These are phyloP conservation scores for Ictalurus furcatus DNA, from an alignment of 2,113 vertebrate genomes.

Conservation along the genomic window DNA sequence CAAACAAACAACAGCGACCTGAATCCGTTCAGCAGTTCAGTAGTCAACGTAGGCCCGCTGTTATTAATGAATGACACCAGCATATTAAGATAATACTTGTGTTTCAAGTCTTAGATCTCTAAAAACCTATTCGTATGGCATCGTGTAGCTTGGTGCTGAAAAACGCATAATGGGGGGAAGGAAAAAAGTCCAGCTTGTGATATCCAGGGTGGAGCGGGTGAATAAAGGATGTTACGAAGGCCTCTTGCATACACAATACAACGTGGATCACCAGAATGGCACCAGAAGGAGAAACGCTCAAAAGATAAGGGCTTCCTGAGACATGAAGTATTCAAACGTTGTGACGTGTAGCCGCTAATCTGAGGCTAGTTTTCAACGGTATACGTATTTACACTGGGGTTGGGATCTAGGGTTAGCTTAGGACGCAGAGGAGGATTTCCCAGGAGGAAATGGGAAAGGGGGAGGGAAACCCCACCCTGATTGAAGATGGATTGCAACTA, in stretches of 20 bases:
- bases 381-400: background rate
- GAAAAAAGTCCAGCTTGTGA: conserved; percentile 21
- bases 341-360: conserved; percentile 29
- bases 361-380: conserved; percentile 19
- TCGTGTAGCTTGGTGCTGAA: background rate
- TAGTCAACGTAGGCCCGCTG: background rate
- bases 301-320: conserved; percentile 81
- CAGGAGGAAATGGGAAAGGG: background rate
- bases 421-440: conserved; percentile 47
- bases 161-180: background rate
- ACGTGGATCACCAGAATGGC: conserved; percentile 63
- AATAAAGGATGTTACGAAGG: conserved; percentile 35
- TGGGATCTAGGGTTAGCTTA: background rate
- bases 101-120: background rate
- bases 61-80: conserved; percentile 36
- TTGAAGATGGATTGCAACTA: conserved; percentile 13
- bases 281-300: conserved; percentile 68
- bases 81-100: conserved; percentile 42
- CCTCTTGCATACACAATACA: conserved; percentile 43
- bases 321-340: conserved; percentile 62
- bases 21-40: conserved; percentile 6
- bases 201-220: conserved; percentile 5
- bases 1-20: background rate
- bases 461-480: background rate
- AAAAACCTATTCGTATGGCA: conserved; percentile 15